Evolutionary conservation across 2,888 invertebrate genomes (phyloP).

Genomic region (Catotricha subobsoleta): DNA sequence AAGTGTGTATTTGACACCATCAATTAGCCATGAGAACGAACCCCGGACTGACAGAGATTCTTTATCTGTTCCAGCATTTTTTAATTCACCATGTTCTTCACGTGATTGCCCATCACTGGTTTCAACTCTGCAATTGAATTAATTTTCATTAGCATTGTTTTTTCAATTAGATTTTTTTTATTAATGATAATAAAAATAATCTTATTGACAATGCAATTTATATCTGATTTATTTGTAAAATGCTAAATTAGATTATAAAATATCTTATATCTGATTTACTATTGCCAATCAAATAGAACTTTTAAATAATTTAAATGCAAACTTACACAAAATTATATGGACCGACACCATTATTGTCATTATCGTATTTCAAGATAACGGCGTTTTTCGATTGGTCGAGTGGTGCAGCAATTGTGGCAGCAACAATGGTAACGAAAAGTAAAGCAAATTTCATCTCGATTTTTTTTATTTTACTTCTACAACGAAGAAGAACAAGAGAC

Average conservation of each 20-base stretch:
- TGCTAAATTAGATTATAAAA: too few species aligned
- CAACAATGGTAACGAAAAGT: slow-evolving; percentile 19
- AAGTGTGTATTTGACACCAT: too few species aligned
- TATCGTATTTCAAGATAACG: slow-evolving; percentile 19
- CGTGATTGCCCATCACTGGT: slow-evolving; percentile 18
- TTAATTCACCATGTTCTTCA: slow-evolving; percentile 17
- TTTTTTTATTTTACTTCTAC: not conserved
- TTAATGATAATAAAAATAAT: too few species aligned
- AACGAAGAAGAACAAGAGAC: not conserved
- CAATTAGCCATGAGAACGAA: slow-evolving; percentile 6
- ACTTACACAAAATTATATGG: slow-evolving; percentile 39
- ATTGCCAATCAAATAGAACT: too few species aligned
- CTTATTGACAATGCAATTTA: too few species aligned
- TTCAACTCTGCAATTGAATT: slow-evolving; percentile 17
- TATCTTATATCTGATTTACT: too few species aligned
- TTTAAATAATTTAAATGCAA: too few species aligned
- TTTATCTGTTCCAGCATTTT: slow-evolving; percentile 14
- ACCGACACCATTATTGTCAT: slow-evolving; percentile 39
- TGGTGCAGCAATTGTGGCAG: slow-evolving; percentile 21
- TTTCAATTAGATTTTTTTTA: too few species aligned
- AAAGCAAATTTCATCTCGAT: slow-evolving; percentile 8
- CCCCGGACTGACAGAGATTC: slow-evolving; percentile 12
- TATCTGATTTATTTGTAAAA: too few species aligned
- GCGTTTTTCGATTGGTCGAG: slow-evolving; percentile 14
- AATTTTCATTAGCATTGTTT: too few species aligned